Evolutionary conservation across 2,797 vertebrate genomes (phyloP), one percentile per base, ranked within the genome.

Genomic region (Intellagama lesueurii): DNA sequence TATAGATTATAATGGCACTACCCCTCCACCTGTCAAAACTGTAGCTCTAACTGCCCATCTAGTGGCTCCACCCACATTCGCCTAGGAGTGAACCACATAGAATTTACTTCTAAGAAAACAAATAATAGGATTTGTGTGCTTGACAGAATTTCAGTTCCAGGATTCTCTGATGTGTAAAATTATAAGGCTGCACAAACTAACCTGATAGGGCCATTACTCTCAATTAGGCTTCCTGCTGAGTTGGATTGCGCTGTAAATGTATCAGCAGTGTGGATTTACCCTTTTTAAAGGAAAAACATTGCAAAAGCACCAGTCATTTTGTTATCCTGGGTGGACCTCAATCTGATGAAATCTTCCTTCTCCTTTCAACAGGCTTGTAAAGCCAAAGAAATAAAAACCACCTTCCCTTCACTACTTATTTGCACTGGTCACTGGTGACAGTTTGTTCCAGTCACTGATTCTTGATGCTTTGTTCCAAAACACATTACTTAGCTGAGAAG

Each of bases 321-420:
- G 26, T 81, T 30, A 52, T 28, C 49, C 35, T 70, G 47, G 14
- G 4, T 52, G 28, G 40, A 52, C 30, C 35, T 32, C n/a, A 47
- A 12, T 28, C n/a, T 66, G 2, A 35, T 24, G 75, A 75, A 83
- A 17, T 35, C 30, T 68, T 49, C 40, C 40, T 81, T 60, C 49
- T 8, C 17, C 40, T n/a, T 40, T 72, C 17, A 60, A n/a, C n/a
- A 75, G 22, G 22, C 70, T 75, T 75, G 26, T 26, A 56, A 26
- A 73, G 72, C 30, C 28, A 70, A 47, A 68, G 68, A 32, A 49
- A 78, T 86, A 70, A 30, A 70, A 80, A 30, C 52, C 52, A 56
- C 81, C 84, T 89, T 81, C 17, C 16, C 44, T 64, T 77, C 30
- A 40, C 70, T n/a, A 75, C 56, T 85, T 92, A 83, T 79, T 90